Base-by-base conservation (phyloP, 2,797 vertebrate species). In the Coregonus suidteri region DNA sequence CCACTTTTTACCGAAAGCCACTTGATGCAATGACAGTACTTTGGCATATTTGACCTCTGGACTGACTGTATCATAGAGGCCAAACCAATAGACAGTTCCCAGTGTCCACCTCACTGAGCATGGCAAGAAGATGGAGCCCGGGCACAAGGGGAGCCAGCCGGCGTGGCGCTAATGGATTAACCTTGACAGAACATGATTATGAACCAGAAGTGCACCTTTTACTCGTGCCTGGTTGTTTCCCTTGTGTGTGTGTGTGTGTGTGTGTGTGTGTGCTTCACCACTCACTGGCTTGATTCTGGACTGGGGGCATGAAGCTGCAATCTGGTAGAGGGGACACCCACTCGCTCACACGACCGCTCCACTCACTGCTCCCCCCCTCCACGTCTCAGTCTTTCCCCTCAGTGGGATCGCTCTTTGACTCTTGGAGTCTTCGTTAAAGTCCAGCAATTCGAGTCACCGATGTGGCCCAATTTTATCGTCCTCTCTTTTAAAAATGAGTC, bases 291-390 rank as follows among this genome's bases (percentile, higher is more conserved):
- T 82, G 72, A 77, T 82, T 78, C 62, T 84, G 82, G 84, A 90
- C 81, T 87, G 67, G 76, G 75, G 88, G 86, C 88, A 89, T 87
- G 81, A 78, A 84, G 85, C 85, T 78, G 34, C 84, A 90, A 80
- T 83, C 83, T 86, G 86, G 77, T 75, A 76, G 59, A 75, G 77
- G 78, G 68, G 41, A 37, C 71, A 37, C 59, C 59, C 37, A 18
- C 56, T 52, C 74, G 20, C n/a, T 71, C 66, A 34, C 72, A 9
- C 41, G 3, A 47, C 41, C 35, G 41, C 68, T 66, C 68, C 54
- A 9, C 18, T 18, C 47, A 25, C 41, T 52, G 31, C 65, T 30
- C 73, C 66, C 35, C 3, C 51, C 41, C 79, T 30, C 72, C n/a
- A 3, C 41, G 9, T 47, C 41, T 47, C 41, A 47, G 66, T 64